phyloP scores from a whole-genome alignment of 1,140 invertebrate genomes.

The Procambarus virginalis region DNA sequence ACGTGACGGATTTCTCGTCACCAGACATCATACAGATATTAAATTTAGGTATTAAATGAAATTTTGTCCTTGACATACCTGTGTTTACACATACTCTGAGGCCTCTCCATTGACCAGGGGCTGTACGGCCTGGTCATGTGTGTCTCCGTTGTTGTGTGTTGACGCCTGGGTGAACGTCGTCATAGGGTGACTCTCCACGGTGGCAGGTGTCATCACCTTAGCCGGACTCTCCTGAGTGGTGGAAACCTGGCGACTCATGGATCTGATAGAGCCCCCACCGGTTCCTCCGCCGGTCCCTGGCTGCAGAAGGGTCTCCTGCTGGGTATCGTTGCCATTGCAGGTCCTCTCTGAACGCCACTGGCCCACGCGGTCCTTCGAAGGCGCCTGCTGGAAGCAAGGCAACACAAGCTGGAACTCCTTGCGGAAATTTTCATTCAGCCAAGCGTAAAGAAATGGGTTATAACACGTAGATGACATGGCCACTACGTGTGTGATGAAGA shows the following conservation, averaged over 20 bases:
- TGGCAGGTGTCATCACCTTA: neutral
- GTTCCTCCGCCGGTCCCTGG: neutral
- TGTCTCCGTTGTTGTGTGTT: conserved; percentile 18
- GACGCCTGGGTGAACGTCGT: conserved; percentile 37
- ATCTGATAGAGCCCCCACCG: conserved; percentile 17
- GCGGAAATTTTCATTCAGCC: conserved; percentile 98
- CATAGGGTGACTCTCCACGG: conserved; percentile 50
- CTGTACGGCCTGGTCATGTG: conserved; percentile 24
- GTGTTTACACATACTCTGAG: conserved; percentile 52
- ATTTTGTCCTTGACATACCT: conserved; percentile 10
- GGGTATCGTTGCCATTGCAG: conserved; percentile 84
- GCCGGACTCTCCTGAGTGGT: neutral
- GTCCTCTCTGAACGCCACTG: conserved; percentile 78
- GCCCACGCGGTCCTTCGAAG: conserved; percentile 72
- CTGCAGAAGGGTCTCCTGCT: conserved; percentile 81
- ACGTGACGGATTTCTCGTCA: too few relatives aligned
- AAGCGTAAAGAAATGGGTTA: conserved; percentile 89
- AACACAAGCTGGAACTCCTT: conserved; percentile 92
- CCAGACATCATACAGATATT: too few relatives aligned
- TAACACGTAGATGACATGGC: conserved; percentile 81
- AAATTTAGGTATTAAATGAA: too few relatives aligned
- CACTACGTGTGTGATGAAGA: conserved; percentile 93
- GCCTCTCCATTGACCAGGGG: conserved; percentile 54
- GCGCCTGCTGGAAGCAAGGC: conserved; percentile 73
- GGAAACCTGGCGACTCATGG: conserved; percentile 14